phyloP scores from a whole-genome alignment of 1,140 invertebrate species.

The Macrocentrus cingulum region DNA sequence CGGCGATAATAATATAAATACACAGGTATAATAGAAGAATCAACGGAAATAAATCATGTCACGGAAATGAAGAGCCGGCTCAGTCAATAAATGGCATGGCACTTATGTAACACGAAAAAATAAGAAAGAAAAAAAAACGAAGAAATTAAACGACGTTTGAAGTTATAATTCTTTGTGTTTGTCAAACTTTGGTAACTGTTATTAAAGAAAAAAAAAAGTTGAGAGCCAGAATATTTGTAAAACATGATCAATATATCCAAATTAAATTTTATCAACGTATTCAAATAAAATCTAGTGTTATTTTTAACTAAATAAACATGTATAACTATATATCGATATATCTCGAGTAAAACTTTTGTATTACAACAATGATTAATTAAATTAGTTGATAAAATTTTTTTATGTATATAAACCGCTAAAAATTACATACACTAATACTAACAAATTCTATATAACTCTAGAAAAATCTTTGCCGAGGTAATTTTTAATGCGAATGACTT shows the following conservation, averaged over 20 bases:
- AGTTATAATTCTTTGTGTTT: conserved; percentile 9
- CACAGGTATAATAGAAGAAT: neutral
- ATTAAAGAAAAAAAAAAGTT: no score
- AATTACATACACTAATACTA: no score
- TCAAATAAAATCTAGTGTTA: neutral
- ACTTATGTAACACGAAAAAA: no score
- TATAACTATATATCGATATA: neutral
- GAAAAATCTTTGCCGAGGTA: no score
- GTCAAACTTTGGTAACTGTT: conserved; percentile 21
- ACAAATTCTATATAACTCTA: no score
- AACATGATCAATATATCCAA: conserved; percentile 6
- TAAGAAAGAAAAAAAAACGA: no score
- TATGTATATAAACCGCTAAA: no score
- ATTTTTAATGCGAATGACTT: no score
- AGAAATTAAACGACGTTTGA: neutral
- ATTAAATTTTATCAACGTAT: neutral
- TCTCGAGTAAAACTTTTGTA: neutral
- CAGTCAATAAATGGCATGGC: conserved; percentile 17
- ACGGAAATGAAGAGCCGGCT: neutral
- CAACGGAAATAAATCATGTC: no score
- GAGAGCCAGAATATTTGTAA: neutral
- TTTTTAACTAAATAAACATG: neutral
- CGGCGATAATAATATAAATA: conserved; percentile 6
- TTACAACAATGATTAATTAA: neutral
- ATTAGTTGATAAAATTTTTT: conserved; percentile 8